A percentile compares a stretch with the other conserved stretches of the same genome.
phyloP scores from a whole-genome alignment of 2,797 vertebrate genomes.

The Sebastiscus albofasciatus region DNA sequence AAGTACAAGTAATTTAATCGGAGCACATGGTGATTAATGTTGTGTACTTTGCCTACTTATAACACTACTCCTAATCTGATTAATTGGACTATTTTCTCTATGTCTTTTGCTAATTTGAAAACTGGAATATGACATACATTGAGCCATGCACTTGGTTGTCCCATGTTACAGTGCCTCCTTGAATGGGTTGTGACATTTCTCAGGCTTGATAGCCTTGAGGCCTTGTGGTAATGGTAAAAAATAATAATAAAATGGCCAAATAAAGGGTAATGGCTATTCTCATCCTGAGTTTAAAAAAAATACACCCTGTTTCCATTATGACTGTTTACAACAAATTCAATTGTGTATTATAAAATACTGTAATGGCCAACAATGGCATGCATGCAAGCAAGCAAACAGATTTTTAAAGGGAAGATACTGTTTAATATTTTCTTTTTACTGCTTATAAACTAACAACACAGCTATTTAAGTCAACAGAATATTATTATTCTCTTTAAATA shows the following conservation, averaged over 20 bases:
- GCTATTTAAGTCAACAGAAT: not conserved
- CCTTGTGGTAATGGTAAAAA: not conserved
- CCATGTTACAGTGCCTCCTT: not conserved
- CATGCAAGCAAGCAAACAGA: not conserved
- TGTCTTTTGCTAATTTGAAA: not conserved
- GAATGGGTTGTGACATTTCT: not conserved
- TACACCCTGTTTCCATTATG: no score
- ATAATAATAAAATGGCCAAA: not conserved
- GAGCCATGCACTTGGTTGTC: not conserved
- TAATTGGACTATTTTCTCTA: not conserved
- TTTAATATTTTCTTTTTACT: not conserved
- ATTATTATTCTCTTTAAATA: not conserved
- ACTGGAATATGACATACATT: not conserved
- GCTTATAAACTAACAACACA: not conserved
- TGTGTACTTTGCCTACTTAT: not conserved
- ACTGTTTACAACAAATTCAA: no score
- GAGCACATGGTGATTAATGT: not conserved
- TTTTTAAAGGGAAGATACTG: not conserved
- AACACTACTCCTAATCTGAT: not conserved
- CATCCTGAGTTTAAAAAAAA: not conserved
- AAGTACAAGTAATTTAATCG: not conserved
- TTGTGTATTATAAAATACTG: not conserved
- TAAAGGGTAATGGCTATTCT: not conserved
- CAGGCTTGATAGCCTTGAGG: no score
- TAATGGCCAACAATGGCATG: not conserved